phyloP scores from a whole-genome alignment of 2,113 vertebrate species.

The Pelvicachromis taeniatus region DNA sequence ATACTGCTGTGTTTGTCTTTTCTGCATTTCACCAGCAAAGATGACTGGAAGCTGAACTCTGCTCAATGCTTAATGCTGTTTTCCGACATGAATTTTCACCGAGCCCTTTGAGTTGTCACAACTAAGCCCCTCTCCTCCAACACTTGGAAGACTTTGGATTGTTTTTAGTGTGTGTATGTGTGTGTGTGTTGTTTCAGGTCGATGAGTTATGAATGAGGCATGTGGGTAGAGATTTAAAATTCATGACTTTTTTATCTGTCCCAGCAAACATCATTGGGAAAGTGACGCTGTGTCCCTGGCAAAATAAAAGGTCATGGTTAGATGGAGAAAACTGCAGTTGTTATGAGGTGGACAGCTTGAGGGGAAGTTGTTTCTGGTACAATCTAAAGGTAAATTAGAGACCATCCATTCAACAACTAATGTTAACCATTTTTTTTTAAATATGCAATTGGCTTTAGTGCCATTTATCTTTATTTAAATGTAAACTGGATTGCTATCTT shows the following conservation, averaged over 20 bases:
- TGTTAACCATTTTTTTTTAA: background rate
- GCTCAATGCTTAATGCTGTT: background rate
- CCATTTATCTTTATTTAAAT: background rate
- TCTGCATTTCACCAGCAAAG: background rate
- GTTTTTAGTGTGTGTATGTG: background rate
- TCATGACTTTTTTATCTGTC: slow-evolving; percentile 24
- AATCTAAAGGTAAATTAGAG: background rate
- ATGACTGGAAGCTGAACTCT: background rate
- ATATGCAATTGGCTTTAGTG: background rate
- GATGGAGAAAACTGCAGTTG: background rate
- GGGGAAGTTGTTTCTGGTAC: background rate
- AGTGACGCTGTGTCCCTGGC: background rate
- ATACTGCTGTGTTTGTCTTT: background rate
- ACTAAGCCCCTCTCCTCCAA: background rate
- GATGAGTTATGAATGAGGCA: slow-evolving; percentile 23
- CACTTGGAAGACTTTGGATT: background rate
- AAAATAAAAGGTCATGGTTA: background rate
- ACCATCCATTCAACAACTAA: background rate
- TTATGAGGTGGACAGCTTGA: background rate
- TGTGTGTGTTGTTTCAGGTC: background rate
- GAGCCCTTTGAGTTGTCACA: background rate
- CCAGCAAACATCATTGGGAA: background rate
- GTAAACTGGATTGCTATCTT: background rate
- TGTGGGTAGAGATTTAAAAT: slow-evolving; percentile 18
- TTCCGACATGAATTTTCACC: background rate